Base-by-base conservation (phyloP, 2,888 invertebrate species). In the Meliscaeva auricollis region DNA sequence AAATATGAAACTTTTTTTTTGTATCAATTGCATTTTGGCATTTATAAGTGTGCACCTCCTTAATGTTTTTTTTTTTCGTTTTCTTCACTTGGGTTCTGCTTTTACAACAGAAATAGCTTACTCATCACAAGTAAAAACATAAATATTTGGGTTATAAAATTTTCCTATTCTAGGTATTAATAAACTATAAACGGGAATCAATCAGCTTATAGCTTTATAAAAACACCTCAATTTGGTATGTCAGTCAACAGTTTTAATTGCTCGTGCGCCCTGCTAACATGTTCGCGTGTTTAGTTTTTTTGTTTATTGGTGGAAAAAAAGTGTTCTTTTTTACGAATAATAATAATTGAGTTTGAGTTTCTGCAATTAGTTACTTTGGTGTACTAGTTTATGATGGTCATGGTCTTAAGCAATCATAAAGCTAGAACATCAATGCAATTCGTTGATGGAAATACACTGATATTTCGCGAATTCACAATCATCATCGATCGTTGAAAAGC, bases 351-450 rank as follows among this genome's bases (percentile, higher is more conserved):
- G 30, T 48, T 52, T 30, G 20, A 58, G 54, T 88, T 89, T 88
- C 88, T 88, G 88, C 88, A 89, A 89, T 89, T 88, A 89, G 89
- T 89, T 89, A 88, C 91, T 91, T 91, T 91, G 91, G 91, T 91
- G 91, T 88, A 90, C 89, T 90, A 90, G 88, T 90, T 91, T 90
- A 90, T 90, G 91, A 90, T 90, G 87, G 80, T 84, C 83, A 87
- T 78, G 66, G 83, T 78, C 41, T 81, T 74, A 80, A 88, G 77
- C 88, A 88, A 89, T 91, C 92, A 92, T 92, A 92, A 93, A 92
- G 92, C 92, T 92, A 91, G 91, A 91, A 90, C 89, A 90, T 89
- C 90, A 89, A 88, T 89, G 89, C 88, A 89, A 88, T 89, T 89
- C 88, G 89, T 88, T 89, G 88, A 88, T 60, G 38, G 85, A 73